These are phyloP conservation scores for Listronotus oregonensis DNA, from an alignment of 1,140 invertebrate species.

Conservation along the genomic window DNA sequence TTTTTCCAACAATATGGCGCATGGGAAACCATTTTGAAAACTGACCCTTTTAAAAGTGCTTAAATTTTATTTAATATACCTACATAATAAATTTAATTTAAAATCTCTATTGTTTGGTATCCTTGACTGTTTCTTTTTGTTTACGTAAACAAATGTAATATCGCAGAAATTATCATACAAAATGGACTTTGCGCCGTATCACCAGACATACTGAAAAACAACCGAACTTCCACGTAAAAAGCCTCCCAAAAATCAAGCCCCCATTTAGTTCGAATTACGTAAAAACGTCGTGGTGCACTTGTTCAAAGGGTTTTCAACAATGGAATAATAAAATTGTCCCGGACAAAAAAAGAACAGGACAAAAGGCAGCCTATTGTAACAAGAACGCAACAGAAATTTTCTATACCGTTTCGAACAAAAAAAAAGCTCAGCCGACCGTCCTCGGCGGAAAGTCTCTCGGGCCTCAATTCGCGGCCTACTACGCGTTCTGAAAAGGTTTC, in stretches of 20 bases:
- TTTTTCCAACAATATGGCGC: no score
- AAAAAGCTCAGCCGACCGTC: slow-evolving; percentile 37
- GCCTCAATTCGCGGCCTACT: slow-evolving; percentile 52
- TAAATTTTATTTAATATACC: no score
- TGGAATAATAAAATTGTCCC: not conserved
- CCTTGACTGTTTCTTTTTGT: not conserved
- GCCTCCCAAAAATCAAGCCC: not conserved
- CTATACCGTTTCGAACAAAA: slow-evolving; percentile 26
- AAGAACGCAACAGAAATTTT: slow-evolving; percentile 10
- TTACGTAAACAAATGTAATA: slow-evolving; percentile 1
- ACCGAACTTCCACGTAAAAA: not conserved
- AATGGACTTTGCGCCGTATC: slow-evolving; percentile 1
- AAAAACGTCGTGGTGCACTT: no score
- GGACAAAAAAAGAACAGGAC: slow-evolving; percentile 10
- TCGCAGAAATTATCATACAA: not conserved
- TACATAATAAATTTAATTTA: no score
- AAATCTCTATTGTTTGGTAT: no score
- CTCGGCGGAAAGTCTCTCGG: slow-evolving; percentile 43
- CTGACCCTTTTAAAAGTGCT: no score
- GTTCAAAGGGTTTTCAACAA: no score
- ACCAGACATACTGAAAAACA: not conserved
- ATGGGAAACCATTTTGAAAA: no score
- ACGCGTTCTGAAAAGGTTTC: slow-evolving; percentile 49
- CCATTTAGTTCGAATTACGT: not conserved
- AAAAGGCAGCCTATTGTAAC: slow-evolving; percentile 25